Evolutionary conservation across 92 coral and sea anemone genomes (phyloP).

Genomic region (Diadumene lineata): DNA sequence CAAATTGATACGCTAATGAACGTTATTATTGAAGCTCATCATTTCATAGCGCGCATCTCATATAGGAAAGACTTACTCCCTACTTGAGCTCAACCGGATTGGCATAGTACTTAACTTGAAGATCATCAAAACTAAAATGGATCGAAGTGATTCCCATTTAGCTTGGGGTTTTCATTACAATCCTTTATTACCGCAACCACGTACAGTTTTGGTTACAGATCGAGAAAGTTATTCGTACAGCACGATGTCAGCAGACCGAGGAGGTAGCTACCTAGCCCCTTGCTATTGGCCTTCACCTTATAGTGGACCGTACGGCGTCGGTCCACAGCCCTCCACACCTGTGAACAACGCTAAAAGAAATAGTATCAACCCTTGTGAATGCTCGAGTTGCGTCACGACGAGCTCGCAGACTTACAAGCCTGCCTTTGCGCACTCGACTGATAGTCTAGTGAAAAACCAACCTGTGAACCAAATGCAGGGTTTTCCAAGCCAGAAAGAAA

Average conservation of each 20-base stretch:
- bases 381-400: slow-evolving; percentile 9
- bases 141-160: slow-evolving; percentile 1
- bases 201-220: not conserved
- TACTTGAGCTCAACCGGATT: slow-evolving; percentile 1
- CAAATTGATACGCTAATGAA: slow-evolving; percentile 21
- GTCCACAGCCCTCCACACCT: not conserved
- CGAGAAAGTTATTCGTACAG: not conserved
- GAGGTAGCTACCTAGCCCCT: slow-evolving; percentile 11
- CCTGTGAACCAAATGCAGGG: not conserved
- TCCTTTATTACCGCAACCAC: not conserved
- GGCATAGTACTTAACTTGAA: not conserved
- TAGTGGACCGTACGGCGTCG: slow-evolving; percentile 5
- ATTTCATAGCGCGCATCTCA: not conserved
- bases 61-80: slow-evolving; percentile 10
- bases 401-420: not conserved
- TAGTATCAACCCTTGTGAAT: slow-evolving; percentile 14
- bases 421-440: not conserved
- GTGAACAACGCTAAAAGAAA: not conserved
- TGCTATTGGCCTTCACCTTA: slow-evolving; percentile 27
- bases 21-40: not conserved
- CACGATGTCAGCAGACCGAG: slow-evolving; percentile 17
- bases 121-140: too few relatives aligned
- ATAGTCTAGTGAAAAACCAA: not conserved
- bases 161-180: slow-evolving; percentile 24
- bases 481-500: not conserved